Evolutionary conservation across 2,113 vertebrate genomes (phyloP), one percentile per base, ranked within the genome.

Genomic region (Mystacornis crossleyi): DNA sequence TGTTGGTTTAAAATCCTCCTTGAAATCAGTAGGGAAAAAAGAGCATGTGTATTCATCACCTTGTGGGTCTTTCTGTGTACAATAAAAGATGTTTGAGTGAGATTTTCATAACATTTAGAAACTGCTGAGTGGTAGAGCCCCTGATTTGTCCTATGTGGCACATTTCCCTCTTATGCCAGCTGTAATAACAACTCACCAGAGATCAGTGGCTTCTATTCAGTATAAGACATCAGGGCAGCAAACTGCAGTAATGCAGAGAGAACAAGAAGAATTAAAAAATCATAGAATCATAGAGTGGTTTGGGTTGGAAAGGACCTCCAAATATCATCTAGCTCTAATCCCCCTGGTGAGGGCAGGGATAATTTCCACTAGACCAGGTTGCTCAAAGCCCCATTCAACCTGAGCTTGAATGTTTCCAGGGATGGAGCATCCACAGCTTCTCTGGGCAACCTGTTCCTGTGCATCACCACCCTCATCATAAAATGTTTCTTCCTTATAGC

Each of bases 211-310:
- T 84, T 91, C 33, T 62, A 3, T 50, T 86, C 33, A 60, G 53
- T 4, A 0, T 51, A 45, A 67, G 48, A 67, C 33, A 55, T 24
- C 0, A 0, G 7, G 12, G 19, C 48, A 81, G 47, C 13, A 65
- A 82, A 62, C 36, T 78, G 55, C 42, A 47, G 53, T 23, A 84
- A 65, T 20, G 51, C 17, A 45, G 31, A 38, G 25, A 47, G 29
- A 64, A 60, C 14, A 65, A 71, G 53, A 78, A 40, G 4, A 14
- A 28, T 64, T 64, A 57, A 69, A 90, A 54, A 81, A 60, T 38
- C 24, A 13, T 5, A 13, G 19, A 70, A 29, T 67, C n/a, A n/a
- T 62, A 18, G 31, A 74, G 38, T 24, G 5, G 12, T 64, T 87
- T 74, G 50, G 3, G 6, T 48, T 74, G 23, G n/a, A 64, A 88